Base-by-base conservation (phyloP, 2,797 vertebrate genomes). In the Melanogrammus aeglefinus region DNA sequence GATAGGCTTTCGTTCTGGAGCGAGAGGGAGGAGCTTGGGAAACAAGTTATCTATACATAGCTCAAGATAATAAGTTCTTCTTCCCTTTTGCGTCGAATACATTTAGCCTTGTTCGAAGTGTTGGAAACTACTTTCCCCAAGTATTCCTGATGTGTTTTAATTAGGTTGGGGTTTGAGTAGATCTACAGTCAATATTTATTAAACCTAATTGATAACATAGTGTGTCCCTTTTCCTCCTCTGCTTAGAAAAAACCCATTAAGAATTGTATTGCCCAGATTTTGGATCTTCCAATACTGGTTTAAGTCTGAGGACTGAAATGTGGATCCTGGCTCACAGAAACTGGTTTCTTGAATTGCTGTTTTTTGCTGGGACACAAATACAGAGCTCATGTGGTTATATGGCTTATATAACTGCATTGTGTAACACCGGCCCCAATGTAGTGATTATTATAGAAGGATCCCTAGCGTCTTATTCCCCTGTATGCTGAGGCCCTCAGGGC, bases 351-450 rank as follows among this genome's bases (percentile, higher is more conserved):
- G 57, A 63, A 63, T 18, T 63, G 21, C 18, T 21, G n/a, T 63
- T 63, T 63, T 8, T 8, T 63, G n/a, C 14, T 69, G 63, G n/a
- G 63, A n/a, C 57, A 63, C 57, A 63, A 63, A 63, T 24, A 63
- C 57, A 63, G 47, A 51, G 47, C 18, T 51, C 47, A 51, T 51
- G 63, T 69, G 27, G n/a, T 27, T 69, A 69, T 27, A 69, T 24
- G 63, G 63, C 63, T 69, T 69, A 69, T 27, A 69, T 69, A 24
- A 69, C 63, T 69, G 63, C 63, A 69, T 69, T 69, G 63, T 69
- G 63, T 69, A 69, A 69, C 24, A n/a, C 63, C 7, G 9, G 24
- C 63, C 27, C 24, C 63, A 24, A 63, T 63, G 57, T 63, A 63
- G 57, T 63, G n/a, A 63, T 63, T 63, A 63, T 63, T 63, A 63